A percentile compares a stretch with the other conserved stretches of the same genome.
Evolutionary conservation across 2,888 invertebrate species (phyloP).

Genomic region (Cyaniris semiargus): DNA sequence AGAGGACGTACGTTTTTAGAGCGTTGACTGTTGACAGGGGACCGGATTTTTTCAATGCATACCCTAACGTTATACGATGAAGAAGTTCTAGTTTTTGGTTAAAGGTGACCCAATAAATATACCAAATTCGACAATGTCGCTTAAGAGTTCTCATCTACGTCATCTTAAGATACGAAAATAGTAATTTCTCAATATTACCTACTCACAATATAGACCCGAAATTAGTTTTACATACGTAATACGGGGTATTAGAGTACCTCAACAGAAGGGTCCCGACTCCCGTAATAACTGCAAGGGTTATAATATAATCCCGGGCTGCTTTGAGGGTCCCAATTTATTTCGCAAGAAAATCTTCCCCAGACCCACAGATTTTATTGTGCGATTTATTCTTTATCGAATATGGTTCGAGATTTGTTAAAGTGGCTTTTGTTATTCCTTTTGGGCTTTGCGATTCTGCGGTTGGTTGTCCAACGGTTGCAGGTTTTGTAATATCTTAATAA

Average conservation of each 20-base stretch:
- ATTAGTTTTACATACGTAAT: slow-evolving; percentile 26
- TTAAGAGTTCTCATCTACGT: not conserved
- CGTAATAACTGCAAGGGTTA: slow-evolving; percentile 27
- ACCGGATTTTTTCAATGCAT: too few species aligned
- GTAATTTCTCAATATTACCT: not conserved
- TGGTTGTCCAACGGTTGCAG: not conserved
- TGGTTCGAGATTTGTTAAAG: slow-evolving; percentile 6
- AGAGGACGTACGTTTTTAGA: too few species aligned
- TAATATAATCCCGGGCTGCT: slow-evolving; percentile 12
- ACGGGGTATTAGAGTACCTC: slow-evolving; percentile 16
- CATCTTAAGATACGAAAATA: too few species aligned
- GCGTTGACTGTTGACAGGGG: too few species aligned
- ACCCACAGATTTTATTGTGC: slow-evolving; percentile 13
- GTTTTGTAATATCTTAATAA: too few species aligned
- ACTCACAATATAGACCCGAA: not conserved
- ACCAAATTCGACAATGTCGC: not conserved
- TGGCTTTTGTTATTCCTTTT: slow-evolving; percentile 2
- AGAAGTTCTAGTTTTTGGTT: too few species aligned
- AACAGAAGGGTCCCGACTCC: slow-evolving; percentile 13
- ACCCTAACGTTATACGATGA: too few species aligned
- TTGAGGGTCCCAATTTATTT: slow-evolving; percentile 23
- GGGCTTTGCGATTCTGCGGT: not conserved
- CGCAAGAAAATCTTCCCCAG: not conserved
- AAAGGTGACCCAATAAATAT: too few species aligned
- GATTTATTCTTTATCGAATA: slow-evolving; percentile 22